Evolutionary conservation across 2,113 vertebrate species (phyloP).

Genomic region (Dasyurus viverrinus): DNA sequence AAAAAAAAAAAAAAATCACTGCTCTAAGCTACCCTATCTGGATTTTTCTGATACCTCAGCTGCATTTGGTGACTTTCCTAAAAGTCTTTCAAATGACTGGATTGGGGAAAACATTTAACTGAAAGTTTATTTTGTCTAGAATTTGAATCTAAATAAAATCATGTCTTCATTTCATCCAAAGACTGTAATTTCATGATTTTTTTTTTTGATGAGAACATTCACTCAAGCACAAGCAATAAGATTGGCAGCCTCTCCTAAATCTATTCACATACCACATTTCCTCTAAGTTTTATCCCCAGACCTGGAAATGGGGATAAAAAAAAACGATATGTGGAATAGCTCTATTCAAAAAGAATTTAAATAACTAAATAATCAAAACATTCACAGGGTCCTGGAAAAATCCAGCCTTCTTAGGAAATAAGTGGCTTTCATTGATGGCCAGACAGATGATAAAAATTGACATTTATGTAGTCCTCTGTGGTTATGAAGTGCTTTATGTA

Average conservation of each 20-base stretch:
- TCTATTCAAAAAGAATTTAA: neutral
- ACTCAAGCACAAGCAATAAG: neutral
- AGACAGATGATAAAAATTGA: neutral
- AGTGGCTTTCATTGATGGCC: neutral
- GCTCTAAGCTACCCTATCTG: constrained; percentile 47
- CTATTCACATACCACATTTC: neutral
- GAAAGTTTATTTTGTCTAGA: constrained; percentile 44
- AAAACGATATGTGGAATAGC: neutral
- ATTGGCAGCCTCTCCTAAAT: constrained; percentile 6
- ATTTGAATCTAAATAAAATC: constrained; percentile 42
- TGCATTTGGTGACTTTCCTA: constrained; percentile 48
- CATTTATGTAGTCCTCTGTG: neutral
- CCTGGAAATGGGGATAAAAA: neutral
- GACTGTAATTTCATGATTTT: constrained; percentile 12
- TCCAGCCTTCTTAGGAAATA: neutral
- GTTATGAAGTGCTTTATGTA: neutral
- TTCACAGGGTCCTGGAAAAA: neutral
- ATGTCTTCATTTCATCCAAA: constrained; percentile 36
- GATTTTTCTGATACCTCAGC: constrained; percentile 66
- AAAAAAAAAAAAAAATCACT: constrained; percentile 39
- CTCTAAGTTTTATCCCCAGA: neutral
- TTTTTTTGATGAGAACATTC: constrained; percentile 30
- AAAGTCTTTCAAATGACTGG: constrained; percentile 50
- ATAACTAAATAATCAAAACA: neutral
- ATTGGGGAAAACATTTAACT: constrained; percentile 44